Conservation (phyloP, 2,797 vertebrate genomes). For the Parauchenoglanis ngamensis region DNA sequence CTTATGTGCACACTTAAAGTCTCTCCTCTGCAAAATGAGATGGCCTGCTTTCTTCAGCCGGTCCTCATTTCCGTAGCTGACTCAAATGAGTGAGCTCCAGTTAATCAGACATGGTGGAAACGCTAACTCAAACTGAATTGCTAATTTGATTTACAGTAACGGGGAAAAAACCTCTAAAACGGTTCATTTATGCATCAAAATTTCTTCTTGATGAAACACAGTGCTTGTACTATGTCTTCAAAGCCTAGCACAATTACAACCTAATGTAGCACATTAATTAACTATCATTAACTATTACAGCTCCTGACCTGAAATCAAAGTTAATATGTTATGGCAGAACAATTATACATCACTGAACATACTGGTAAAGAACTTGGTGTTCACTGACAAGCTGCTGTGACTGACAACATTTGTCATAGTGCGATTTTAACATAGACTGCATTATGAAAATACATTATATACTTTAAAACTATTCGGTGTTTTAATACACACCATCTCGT, state of each 20-base stretch:
- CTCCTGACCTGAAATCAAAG: background rate
- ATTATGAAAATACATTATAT: background rate
- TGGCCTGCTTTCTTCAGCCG: background rate
- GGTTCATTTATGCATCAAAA: background rate
- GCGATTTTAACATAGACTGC: too few relatives aligned
- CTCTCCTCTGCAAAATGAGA: background rate
- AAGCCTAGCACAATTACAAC: background rate
- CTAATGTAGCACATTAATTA: background rate
- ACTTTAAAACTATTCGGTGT: background rate
- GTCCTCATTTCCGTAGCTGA: background rate
- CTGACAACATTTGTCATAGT: too few relatives aligned
- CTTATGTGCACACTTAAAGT: conserved; percentile 8
- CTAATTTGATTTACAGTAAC: background rate
- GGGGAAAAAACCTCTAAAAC: background rate
- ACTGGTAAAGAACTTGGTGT: background rate
- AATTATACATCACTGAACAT: background rate
- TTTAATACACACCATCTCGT: background rate
- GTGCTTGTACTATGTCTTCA: background rate
- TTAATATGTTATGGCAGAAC: background rate
- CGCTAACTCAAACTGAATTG: background rate
- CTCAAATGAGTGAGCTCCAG: background rate
- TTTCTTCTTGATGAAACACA: background rate
- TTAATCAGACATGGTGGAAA: background rate
- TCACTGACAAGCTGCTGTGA: background rate
- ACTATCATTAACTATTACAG: background rate